Evolutionary conservation across 2,888 invertebrate species (phyloP), one percentile per base, ranked within the genome.

Genomic region (Eristalis intricaria): DNA sequence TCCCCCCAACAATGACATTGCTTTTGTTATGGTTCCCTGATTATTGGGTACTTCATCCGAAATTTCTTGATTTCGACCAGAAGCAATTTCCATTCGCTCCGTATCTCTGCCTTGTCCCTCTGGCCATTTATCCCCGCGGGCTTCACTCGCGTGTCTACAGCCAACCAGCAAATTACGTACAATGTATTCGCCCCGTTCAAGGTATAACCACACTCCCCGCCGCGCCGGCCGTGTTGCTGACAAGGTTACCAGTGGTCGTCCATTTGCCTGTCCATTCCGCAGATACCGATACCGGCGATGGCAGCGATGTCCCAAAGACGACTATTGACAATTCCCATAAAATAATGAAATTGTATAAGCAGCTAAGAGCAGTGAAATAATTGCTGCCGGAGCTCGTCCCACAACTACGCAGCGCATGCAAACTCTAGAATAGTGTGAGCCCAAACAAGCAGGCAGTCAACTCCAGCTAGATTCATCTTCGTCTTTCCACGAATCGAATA

Each of bases 401-500:
- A 77, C 50, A 58, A 23, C 23, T 23, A 35, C 11, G 11, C 50
- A 3, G 22, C 61, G 8, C 15, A 56, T 60, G 35, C 50, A 63
- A 63, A 43, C 32, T 58, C 40, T 22, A 19, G 22, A 15, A 38
- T 60, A 32, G 22, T 40, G 11, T 19, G 40, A 15, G 8, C 22
- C 13, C 23, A 32, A 26, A 26, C 64, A 22, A 69, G 22, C 66
- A 60, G 38, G 22, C 66, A 60, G 38, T 32, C 66, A 61, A 26
- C 22, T 66, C 13, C 63, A 70, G 56, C 56, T 38, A 69, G 38
- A 50, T 70, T 77, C 69, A 38, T 77, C 63, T 69, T 40, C 50
- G 50, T 76, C 23, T 80, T 76, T 22, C 43, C 71, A 81, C 66
- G 76, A 35, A 78, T 43, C 65, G n/a, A 78, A 78, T 70, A 50